phyloP scores from a whole-genome alignment of 1,140 invertebrate genomes.

The Apocrypta bakeri region DNA sequence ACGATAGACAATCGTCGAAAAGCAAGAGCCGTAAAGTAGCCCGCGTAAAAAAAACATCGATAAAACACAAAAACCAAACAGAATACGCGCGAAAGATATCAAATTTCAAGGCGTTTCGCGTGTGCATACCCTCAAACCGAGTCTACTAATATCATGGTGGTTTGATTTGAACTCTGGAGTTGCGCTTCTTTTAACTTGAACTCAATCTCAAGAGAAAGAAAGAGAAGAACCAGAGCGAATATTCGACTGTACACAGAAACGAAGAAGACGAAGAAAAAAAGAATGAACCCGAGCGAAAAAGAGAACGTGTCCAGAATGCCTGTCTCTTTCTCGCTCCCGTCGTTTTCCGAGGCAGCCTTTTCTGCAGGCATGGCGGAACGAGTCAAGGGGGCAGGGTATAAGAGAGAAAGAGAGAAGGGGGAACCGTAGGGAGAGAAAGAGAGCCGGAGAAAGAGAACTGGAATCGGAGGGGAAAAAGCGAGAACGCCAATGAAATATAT shows the following conservation, averaged over 20 bases:
- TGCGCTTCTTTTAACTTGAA: constrained; percentile 39
- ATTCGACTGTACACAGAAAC: background rate
- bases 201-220: constrained; percentile 6
- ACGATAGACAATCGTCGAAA: background rate
- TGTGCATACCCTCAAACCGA: background rate
- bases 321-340: constrained; percentile 37
- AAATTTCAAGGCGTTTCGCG: constrained; percentile 6
- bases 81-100: constrained; percentile 4
- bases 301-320: background rate
- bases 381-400: constrained; percentile 44
- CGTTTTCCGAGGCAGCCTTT: constrained; percentile 48
- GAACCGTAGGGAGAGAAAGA: constrained; percentile 29
- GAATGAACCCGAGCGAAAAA: background rate
- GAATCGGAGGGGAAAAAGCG: constrained; percentile 59
- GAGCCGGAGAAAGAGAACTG: constrained; percentile 52
- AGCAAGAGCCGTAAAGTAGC: background rate
- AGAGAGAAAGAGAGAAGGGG: background rate
- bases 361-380: constrained; percentile 52
- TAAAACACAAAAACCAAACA: constrained; percentile 2
- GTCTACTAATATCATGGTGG: background rate
- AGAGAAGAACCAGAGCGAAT: background rate
- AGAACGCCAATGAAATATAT: constrained; percentile 59
- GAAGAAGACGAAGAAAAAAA: constrained; percentile 10
- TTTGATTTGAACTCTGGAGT: constrained; percentile 13
- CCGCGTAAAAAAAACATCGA: background rate